A percentile compares a stretch with the other conserved stretches of the same genome.
phyloP scores from a whole-genome alignment of 2,797 vertebrate species.

The Orientallactaga sibirica region DNA sequence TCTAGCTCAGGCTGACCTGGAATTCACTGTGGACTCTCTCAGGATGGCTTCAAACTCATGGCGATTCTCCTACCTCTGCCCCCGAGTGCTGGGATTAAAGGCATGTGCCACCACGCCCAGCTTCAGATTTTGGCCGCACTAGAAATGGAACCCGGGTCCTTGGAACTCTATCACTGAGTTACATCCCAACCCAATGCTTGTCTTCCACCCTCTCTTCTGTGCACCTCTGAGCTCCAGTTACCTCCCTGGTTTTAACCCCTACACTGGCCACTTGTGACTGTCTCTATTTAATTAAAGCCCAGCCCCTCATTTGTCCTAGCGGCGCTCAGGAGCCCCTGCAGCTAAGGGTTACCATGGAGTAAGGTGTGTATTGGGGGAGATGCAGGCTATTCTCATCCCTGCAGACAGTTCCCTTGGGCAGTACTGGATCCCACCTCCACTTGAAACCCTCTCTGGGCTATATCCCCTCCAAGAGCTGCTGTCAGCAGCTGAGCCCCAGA shows the following conservation, averaged over 20 bases:
- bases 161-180: no score
- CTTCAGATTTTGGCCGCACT: no score
- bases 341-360: neutral
- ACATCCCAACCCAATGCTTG: no score
- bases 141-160: no score
- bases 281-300: neutral
- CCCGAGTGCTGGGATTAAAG: no score
- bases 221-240: neutral
- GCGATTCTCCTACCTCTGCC: no score
- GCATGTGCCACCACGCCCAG: no score
- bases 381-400: accelerated
- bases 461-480: neutral
- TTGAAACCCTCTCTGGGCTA: neutral
- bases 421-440: neutral
- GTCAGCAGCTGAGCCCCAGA: neutral
- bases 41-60: no score
- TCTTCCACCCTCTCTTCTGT: neutral
- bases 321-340: neutral
- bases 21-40: no score
- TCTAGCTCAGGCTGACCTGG: no score
- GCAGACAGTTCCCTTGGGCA: neutral
- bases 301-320: neutral
- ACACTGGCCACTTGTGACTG: neutral
- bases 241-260: neutral
- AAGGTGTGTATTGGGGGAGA: neutral